These are phyloP conservation scores for Onychomys leucogaster DNA, from an alignment of 2,797 vertebrate genomes.

Conservation along the genomic window DNA sequence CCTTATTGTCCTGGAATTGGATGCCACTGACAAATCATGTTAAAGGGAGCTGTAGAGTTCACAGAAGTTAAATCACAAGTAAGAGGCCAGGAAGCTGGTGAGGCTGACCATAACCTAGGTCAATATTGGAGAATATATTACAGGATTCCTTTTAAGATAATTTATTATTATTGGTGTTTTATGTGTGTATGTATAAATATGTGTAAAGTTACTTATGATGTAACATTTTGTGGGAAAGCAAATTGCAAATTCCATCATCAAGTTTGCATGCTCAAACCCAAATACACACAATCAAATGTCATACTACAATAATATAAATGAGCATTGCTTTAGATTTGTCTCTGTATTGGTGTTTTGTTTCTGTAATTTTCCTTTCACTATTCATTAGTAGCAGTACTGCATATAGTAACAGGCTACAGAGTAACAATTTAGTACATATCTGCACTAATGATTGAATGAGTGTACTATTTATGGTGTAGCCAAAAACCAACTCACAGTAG, in stretches of 20 bases:
- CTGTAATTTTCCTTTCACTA: background rate
- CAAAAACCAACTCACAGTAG: background rate
- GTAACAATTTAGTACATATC: background rate
- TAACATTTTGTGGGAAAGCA: background rate
- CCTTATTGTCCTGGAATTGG: background rate
- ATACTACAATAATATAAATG: background rate
- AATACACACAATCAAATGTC: background rate
- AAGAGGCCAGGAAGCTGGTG: background rate
- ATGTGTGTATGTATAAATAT: background rate
- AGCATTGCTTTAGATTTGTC: background rate
- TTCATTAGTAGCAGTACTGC: no score
- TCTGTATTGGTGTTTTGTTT: background rate
- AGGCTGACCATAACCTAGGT: background rate
- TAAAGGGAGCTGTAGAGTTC: background rate
- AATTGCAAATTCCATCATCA: background rate
- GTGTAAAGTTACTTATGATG: background rate
- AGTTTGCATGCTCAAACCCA: background rate
- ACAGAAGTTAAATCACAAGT: background rate
- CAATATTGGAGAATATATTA: background rate
- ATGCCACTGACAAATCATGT: background rate
- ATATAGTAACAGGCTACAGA: background rate
- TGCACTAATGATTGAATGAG: background rate
- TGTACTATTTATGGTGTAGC: background rate
- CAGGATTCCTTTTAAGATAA: background rate
- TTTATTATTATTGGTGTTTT: background rate